These are phyloP conservation scores for Druceiella hillmani DNA, from an alignment of 2,888 invertebrate genomes.

Conservation along the genomic window DNA sequence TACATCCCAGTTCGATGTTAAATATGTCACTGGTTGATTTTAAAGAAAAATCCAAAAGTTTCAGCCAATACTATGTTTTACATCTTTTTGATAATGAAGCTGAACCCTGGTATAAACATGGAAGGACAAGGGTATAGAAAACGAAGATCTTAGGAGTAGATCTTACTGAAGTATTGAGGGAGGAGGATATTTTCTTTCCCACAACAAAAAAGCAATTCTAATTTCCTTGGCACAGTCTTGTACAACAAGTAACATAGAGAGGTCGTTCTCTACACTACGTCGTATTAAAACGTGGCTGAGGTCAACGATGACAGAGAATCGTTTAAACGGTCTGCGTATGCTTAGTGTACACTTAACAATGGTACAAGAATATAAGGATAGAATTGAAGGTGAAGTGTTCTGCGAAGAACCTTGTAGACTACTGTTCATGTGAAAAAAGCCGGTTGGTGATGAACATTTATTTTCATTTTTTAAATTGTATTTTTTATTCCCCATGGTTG, in stretches of 20 bases:
- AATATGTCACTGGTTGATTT: slow-evolving; percentile 8
- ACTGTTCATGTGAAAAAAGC: not conserved
- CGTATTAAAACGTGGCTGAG: slow-evolving; percentile 16
- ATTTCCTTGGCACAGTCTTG: slow-evolving; percentile 13
- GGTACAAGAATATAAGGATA: slow-evolving; percentile 12
- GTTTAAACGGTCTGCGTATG: slow-evolving; percentile 12
- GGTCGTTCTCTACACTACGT: slow-evolving; percentile 15
- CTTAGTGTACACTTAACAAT: slow-evolving; percentile 13
- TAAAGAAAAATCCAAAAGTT: slow-evolving; percentile 5
- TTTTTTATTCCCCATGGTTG: no score
- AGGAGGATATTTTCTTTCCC: slow-evolving; percentile 8
- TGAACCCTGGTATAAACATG: slow-evolving; percentile 10
- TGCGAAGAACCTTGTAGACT: slow-evolving; percentile 4
- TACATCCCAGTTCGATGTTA: slow-evolving; percentile 6
- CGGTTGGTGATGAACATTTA: no score
- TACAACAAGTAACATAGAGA: slow-evolving; percentile 15
- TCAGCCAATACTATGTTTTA: slow-evolving; percentile 10
- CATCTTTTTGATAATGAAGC: slow-evolving; percentile 8
- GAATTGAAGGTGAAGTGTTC: slow-evolving; percentile 12
- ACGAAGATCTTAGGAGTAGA: slow-evolving; percentile 1
- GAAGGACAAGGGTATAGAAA: slow-evolving; percentile 7
- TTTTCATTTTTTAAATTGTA: no score
- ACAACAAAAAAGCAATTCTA: slow-evolving; percentile 10
- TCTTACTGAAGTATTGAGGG: slow-evolving; percentile 6
- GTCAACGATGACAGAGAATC: slow-evolving; percentile 15